A percentile compares a stretch with the other conserved stretches of the same genome.
Conservation (phyloP, 1,140 invertebrate genomes). For the Aethina tumida region DNA sequence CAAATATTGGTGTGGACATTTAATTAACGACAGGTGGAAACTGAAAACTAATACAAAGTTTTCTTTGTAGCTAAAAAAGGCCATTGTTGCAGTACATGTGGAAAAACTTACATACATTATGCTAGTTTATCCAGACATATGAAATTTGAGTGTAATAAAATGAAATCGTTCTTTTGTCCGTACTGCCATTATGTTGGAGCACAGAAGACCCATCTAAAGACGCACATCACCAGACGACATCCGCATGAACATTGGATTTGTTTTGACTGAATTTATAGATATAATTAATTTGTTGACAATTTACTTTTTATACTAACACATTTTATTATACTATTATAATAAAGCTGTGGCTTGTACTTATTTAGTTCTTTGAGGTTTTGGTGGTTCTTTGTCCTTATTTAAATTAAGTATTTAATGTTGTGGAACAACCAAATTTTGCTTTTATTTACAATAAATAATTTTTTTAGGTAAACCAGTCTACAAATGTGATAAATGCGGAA, state of each 20-base stretch:
- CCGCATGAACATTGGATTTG: too few relatives aligned
- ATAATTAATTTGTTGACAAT: too few relatives aligned
- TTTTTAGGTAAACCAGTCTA: conserved; percentile 1
- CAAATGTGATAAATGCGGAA: conserved; percentile 2
- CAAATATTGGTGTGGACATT: too few relatives aligned
- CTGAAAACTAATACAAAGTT: too few relatives aligned
- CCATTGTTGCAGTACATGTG: conserved; percentile 20
- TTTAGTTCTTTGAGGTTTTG: too few relatives aligned
- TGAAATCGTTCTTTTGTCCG: conserved; percentile 45
- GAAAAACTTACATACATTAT: conserved; percentile 29
- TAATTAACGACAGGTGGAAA: too few relatives aligned
- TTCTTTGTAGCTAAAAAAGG: conserved; percentile 5
- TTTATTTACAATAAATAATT: background rate
- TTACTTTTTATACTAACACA: too few relatives aligned
- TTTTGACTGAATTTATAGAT: too few relatives aligned
- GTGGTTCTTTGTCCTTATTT: conserved; percentile 3
- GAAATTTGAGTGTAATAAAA: conserved; percentile 48
- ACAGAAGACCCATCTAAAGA: conserved; percentile 35
- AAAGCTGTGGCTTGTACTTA: too few relatives aligned
- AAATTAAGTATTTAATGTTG: conserved; percentile 1
- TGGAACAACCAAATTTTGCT: background rate
- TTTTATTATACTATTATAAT: too few relatives aligned
- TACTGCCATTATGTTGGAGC: conserved; percentile 41
- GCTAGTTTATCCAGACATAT: conserved; percentile 34
- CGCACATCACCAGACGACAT: conserved; percentile 31